A percentile compares a stretch with the other conserved stretches of the same genome.
Conservation (phyloP, 2,113 vertebrate species). For the Notechis scutatus region DNA sequence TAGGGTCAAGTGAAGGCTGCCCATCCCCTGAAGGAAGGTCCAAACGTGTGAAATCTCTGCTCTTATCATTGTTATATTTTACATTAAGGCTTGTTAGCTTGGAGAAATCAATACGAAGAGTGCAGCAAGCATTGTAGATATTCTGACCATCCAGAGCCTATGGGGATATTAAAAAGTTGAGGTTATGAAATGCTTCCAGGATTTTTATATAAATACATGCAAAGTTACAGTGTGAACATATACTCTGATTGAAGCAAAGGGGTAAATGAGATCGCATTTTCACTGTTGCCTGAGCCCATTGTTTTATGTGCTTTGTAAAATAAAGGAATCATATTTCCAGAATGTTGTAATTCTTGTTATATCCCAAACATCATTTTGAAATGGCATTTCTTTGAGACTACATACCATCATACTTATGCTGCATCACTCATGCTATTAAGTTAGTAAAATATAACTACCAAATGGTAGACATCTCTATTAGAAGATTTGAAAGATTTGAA, state of each 20-base stretch:
- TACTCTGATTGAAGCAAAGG: background rate
- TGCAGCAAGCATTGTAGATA: conserved; percentile 79
- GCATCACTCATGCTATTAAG: background rate
- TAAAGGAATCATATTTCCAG: background rate
- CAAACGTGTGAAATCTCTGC: conserved; percentile 82
- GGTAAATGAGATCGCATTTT: background rate
- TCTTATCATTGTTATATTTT: conserved; percentile 86
- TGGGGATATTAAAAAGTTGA: conserved; percentile 31
- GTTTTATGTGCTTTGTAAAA: background rate
- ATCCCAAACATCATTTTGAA: background rate
- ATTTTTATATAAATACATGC: background rate
- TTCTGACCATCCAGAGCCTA: conserved; percentile 79
- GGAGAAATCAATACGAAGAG: conserved; percentile 80
- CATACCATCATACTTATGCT: background rate
- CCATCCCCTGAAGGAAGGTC: conserved; percentile 78
- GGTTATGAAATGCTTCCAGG: conserved; percentile 9
- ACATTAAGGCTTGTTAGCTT: conserved; percentile 78
- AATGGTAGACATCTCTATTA: background rate
- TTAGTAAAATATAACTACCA: background rate
- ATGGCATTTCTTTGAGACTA: background rate
- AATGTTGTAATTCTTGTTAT: background rate
- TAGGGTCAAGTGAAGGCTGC: conserved; percentile 62
- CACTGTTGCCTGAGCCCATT: background rate
- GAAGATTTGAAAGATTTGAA: background rate
- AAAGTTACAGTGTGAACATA: background rate